Evolutionary conservation across 37 sponge, comb jelly and placozoan species (phyloP).

Genomic region (Amphimedon queenslandica): DNA sequence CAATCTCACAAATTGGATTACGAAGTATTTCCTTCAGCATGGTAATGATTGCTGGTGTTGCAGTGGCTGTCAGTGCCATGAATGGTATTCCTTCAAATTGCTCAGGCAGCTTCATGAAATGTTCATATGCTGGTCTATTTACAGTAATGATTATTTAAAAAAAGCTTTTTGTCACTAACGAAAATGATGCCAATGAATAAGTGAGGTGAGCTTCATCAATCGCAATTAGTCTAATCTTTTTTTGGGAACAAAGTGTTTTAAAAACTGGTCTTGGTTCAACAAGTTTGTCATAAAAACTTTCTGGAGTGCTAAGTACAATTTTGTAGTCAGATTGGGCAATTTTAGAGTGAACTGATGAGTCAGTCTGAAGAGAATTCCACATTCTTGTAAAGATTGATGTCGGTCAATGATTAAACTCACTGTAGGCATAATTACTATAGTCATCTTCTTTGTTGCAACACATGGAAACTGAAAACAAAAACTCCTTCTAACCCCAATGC

Average conservation of each 20-base stretch:
- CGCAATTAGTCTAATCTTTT: constrained; percentile 12
- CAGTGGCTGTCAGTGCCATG: constrained; percentile 47
- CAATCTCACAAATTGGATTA: too few species aligned
- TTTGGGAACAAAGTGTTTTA: not conserved
- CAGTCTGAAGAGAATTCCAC: too few species aligned
- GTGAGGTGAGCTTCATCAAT: constrained; percentile 50
- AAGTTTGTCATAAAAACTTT: not conserved
- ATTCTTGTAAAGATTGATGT: too few species aligned
- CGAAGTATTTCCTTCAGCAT: not conserved
- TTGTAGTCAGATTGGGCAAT: not conserved
- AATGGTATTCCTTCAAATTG: not conserved
- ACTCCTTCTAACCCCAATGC: not conserved
- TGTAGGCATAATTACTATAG: constrained; percentile 7
- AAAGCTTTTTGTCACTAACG: too few species aligned
- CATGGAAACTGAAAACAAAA: constrained; percentile 4
- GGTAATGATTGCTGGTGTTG: not conserved
- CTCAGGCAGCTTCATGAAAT: not conserved
- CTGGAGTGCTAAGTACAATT: not conserved
- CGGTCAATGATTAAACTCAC: constrained; percentile 6
- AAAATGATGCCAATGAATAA: constrained; percentile 18
- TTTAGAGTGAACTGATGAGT: too few species aligned
- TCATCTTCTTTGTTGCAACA: not conserved
- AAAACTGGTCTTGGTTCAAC: not conserved
- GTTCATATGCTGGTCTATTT: not conserved
- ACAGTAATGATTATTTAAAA: too few species aligned